Conservation (phyloP, 2,888 invertebrate species). For the Apoderus coryli region DNA sequence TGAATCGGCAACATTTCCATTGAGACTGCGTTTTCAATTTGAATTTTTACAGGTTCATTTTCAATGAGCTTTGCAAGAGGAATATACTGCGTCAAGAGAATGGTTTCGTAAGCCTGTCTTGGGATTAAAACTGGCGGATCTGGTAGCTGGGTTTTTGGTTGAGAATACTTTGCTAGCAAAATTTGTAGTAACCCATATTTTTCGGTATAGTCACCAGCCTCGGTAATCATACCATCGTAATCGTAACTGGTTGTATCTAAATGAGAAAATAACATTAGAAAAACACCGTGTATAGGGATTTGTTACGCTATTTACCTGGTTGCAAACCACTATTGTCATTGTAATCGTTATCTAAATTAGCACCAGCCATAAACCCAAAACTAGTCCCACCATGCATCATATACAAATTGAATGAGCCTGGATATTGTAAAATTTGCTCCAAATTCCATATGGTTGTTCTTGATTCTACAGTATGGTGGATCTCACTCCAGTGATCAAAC, state of each 20-base stretch:
- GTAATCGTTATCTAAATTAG: conserved; percentile 16
- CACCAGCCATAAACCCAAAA: conserved; percentile 46
- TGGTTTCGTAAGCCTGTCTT: conserved; percentile 71
- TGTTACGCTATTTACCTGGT: too few relatives aligned
- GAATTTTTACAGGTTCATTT: too few relatives aligned
- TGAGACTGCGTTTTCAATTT: conserved; percentile 16
- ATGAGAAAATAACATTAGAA: conserved; percentile 19
- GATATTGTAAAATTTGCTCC: conserved; percentile 23
- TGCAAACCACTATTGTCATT: conserved; percentile 13
- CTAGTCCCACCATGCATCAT: conserved; percentile 89
- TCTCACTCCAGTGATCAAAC: conserved; percentile 42
- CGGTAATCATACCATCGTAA: conserved; percentile 79
- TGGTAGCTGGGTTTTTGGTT: conserved; percentile 26
- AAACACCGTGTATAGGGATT: too few relatives aligned
- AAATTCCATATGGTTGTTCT: conserved; percentile 20
- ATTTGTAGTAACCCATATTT: conserved; percentile 50
- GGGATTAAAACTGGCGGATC: conserved; percentile 52
- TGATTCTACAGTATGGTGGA: conserved; percentile 21
- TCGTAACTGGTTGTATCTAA: conserved; percentile 42
- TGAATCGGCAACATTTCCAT: conserved; percentile 30
- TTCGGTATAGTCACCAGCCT: conserved; percentile 75
- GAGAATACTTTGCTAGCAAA: conserved; percentile 29
- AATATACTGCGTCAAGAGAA: too few relatives aligned
- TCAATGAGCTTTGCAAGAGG: too few relatives aligned
- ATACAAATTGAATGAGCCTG: conserved; percentile 62